Evolutionary conservation across 1,140 invertebrate species (phyloP).

Genomic region (Maniola jurtina): DNA sequence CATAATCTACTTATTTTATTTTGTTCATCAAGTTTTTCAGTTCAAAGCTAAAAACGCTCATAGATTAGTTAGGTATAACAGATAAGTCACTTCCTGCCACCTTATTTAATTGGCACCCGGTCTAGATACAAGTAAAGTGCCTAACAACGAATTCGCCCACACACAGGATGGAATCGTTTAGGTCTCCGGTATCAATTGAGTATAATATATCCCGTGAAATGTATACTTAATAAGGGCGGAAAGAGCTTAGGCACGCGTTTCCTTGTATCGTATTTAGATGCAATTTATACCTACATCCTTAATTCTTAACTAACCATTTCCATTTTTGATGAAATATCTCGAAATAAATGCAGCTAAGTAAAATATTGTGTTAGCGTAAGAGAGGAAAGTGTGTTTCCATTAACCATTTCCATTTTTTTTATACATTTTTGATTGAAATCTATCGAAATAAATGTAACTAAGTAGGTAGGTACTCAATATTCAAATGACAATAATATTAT

Average conservation of each 20-base stretch:
- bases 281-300: slow-evolving; percentile 2
- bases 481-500: no score
- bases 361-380: no score
- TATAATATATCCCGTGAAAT: slow-evolving; percentile 21
- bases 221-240: slow-evolving; percentile 8
- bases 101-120: slow-evolving; percentile 30
- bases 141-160: slow-evolving; percentile 17
- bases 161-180: slow-evolving; percentile 33
- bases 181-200: slow-evolving; percentile 26
- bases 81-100: slow-evolving; percentile 27
- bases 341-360: background rate
- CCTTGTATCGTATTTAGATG: slow-evolving; percentile 12
- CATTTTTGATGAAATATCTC: background rate
- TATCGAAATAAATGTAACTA: no score
- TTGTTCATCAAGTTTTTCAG: no score
- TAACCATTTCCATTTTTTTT: no score
- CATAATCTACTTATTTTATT: no score
- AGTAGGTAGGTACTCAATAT: no score
- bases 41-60: background rate
- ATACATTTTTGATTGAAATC: no score
- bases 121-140: slow-evolving; percentile 20
- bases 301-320: background rate
- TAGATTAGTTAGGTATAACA: slow-evolving; percentile 1
- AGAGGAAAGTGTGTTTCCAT: no score
- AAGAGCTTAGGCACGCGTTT: slow-evolving; percentile 8